These are phyloP conservation scores for Acanthosepion pharaonis DNA, from an alignment of 2,888 invertebrate genomes.

Conservation along the genomic window DNA sequence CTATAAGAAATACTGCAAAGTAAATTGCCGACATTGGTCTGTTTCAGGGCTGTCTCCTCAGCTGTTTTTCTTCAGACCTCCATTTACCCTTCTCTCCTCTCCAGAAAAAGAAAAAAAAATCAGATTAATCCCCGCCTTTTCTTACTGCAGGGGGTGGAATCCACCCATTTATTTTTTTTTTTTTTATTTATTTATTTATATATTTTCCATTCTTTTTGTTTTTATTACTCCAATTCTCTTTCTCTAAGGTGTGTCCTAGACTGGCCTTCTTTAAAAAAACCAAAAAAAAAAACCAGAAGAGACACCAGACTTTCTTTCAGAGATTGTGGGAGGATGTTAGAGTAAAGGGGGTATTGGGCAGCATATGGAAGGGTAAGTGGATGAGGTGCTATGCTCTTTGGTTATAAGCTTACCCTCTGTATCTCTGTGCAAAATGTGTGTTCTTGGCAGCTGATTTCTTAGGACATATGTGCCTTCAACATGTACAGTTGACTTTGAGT, in stretches of 20 bases:
- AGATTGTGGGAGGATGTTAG: neutral
- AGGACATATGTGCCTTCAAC: neutral
- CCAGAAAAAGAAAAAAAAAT: too few relatives aligned
- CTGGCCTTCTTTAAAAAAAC: neutral
- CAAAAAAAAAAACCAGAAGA: neutral
- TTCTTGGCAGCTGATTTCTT: neutral
- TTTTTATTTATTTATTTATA: neutral
- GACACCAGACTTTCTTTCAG: neutral
- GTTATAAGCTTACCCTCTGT: neutral
- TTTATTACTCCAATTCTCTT: too few relatives aligned
- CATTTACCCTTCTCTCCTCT: too few relatives aligned
- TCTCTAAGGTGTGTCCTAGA: neutral
- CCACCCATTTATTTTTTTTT: neutral
- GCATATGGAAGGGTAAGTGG: neutral
- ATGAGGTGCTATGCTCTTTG: neutral
- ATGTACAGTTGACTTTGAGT: neutral
- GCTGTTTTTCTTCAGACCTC: too few relatives aligned
- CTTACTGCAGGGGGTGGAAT: too few relatives aligned
- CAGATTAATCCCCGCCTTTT: too few relatives aligned
- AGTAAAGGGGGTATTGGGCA: neutral
- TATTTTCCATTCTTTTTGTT: too few relatives aligned
- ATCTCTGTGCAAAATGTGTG: neutral
- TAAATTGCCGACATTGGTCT: too few relatives aligned
- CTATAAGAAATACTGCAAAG: too few relatives aligned
- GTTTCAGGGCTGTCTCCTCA: too few relatives aligned